Base-by-base conservation (phyloP, 2,113 vertebrate species). In the Atlantisia rogersi region DNA sequence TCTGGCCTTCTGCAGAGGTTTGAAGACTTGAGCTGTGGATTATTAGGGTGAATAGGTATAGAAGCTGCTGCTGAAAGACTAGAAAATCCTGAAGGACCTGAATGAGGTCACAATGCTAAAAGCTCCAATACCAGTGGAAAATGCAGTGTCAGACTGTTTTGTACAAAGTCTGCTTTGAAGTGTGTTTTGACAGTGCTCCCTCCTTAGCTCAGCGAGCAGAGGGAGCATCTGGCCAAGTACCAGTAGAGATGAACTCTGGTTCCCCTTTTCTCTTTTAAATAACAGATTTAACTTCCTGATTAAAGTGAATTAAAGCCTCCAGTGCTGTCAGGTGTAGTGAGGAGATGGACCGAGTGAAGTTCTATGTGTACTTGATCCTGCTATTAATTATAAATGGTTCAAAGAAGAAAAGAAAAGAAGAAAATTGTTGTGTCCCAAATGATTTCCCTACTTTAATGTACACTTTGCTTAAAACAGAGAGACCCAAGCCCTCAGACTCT, bases 171-270 rank as follows among this genome's bases (percentile, higher is more conserved):
- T 91, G 71, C 88, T 92, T 86, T 95, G 70, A 85, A 86, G 25
- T 73, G 22, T 86, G 64, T 78, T 96, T 93, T 94, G 94, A 88
- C 70, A 90, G 74, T 48, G 29, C 53, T 94, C 52, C 81, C 60
- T 77, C 62, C 86, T 86, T 68, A 75, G 64, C 89, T 87, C 55
- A 69, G 25, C 46, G 75, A 90, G 65, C 86, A 89, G 65, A 94
- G 86, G 70, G 70, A 92, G 74, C 58, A 63, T 50, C 92, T 96
- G 92, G 78, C 90, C 74, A 82, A 90, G 85, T 22, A 59, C 82
- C 81, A 69, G 75, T 40, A 44, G 9, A 77, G 95, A 80, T 88
- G 77, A 88, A 80, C 71, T 77, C 55, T 77, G 73, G 2, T 53
- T 92, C 90, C 29, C 31, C 56, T 84, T 81, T 78, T 77, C 62